Base-by-base conservation (phyloP, 2,113 vertebrate species). In the chimpanzee (Pan troglodytes) region DNA sequence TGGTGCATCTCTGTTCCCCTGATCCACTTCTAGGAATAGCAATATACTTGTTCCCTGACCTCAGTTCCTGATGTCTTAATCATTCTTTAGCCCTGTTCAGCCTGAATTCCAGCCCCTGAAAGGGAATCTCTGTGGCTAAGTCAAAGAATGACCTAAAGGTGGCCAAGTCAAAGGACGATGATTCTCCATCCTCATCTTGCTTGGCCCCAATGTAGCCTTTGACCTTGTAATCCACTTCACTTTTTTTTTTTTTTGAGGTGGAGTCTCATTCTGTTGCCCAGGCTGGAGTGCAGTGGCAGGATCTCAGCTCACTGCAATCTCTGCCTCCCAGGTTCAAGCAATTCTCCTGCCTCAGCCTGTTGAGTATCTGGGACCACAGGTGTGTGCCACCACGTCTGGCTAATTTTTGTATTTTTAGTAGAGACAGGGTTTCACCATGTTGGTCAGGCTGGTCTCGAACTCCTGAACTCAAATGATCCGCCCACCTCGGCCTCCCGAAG, bases 1-100 rank as follows among this genome's bases (percentile, higher is more conserved):
- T 32, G 22, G 61, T 35, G 57, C 8, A 14, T 43, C 50, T 73
- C 38, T 30, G 22, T 43, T n/a, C 30, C 30, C 2, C 13, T 20
- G 6, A 6, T 59, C 23, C 32, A 30, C 14, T 8, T 2, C 14
- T 16, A 3, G 23, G 9, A 40, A 1, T 1, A 9, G 20, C 27
- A 1, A 23, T 20, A 3, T 38, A 5, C 6, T 0, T 6, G 18
- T 23, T 10, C 5, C 20, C 30, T 8, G 38, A 40, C 16, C 23
- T n/a, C 12, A n/a, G 10, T 27, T 78, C 35, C 18, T 45, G 38
- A 3, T 32, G 11, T 27, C 25, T 7, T 50, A 78, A 78, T 11
- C 30, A 20, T 50, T 50, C 25, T 23, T 76, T n/a, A 52, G 7
- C 12, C n/a, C 8, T 8, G n/a, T 35, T 17, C 13, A 25, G 25